Conservation (phyloP, 2,113 vertebrate genomes). For the Tyrannus savana region DNA sequence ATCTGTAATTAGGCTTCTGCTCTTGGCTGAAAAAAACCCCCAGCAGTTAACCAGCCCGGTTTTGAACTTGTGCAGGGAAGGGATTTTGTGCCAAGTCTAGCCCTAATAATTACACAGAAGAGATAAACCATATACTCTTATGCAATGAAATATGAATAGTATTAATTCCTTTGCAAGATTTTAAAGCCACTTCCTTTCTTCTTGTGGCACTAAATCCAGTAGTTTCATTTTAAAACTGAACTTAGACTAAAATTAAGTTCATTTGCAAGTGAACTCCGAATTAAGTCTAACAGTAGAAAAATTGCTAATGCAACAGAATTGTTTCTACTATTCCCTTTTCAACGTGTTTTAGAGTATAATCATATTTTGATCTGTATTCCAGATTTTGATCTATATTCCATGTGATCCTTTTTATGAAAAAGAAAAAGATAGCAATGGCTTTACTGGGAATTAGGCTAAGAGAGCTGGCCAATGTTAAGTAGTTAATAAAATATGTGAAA, state of each 20-base stretch:
- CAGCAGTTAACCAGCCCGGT: neutral
- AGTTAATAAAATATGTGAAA: neutral
- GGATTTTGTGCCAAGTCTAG: conserved; percentile 16
- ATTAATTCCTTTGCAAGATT: conserved; percentile 41
- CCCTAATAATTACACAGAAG: conserved; percentile 54
- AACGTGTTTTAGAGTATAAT: neutral
- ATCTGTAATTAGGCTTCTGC: neutral
- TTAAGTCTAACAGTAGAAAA: neutral
- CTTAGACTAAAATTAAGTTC: conserved; percentile 12
- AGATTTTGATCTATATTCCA: neutral
- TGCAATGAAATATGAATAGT: conserved; percentile 18
- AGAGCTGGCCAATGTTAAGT: neutral
- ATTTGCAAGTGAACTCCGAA: conserved; percentile 4
- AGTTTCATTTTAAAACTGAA: conserved; percentile 20
- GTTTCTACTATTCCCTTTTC: neutral
- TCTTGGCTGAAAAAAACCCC: neutral
- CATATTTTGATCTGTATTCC: neutral
- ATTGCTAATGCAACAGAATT: neutral
- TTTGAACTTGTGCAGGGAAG: conserved; percentile 14
- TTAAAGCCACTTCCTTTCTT: conserved; percentile 53
- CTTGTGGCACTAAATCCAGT: neutral
- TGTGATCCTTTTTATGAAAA: neutral
- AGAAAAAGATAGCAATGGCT: neutral
- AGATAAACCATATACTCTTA: conserved; percentile 46
- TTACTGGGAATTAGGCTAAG: neutral